Evolutionary conservation across 1,140 invertebrate genomes (phyloP).

Genomic region (Trichomalopsis sarcophagae): DNA sequence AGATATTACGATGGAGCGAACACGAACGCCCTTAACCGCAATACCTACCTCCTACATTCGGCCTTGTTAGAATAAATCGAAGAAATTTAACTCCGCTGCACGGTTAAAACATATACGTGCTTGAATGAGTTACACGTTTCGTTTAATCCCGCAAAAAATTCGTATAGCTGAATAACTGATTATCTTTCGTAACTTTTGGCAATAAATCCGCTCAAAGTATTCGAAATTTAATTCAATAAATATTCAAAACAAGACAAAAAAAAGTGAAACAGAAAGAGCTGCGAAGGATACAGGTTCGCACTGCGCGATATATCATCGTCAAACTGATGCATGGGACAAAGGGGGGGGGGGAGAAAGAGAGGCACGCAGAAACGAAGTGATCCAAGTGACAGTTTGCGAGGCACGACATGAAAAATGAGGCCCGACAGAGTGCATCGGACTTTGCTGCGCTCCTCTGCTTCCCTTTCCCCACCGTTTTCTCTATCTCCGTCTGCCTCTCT

Average conservation of each 20-base stretch:
- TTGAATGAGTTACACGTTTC: background rate
- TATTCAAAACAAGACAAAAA: background rate
- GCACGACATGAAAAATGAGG: slow-evolving; percentile 56
- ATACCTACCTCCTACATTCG: background rate
- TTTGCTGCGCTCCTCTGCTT: background rate
- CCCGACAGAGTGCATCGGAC: slow-evolving; percentile 45
- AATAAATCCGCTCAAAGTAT: background rate
- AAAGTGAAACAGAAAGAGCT: background rate
- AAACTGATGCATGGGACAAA: slow-evolving; percentile 51
- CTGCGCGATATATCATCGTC: slow-evolving; percentile 59
- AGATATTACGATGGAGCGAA: background rate
- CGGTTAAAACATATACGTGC: background rate
- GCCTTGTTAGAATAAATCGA: slow-evolving; percentile 26
- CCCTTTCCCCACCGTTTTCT: background rate
- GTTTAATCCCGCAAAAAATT: background rate
- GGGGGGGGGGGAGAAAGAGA: background rate
- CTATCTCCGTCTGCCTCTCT: background rate
- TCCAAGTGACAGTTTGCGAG: slow-evolving; percentile 54
- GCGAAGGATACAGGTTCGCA: background rate
- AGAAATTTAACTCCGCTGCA: background rate
- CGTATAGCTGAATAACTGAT: background rate
- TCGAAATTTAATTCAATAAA: background rate
- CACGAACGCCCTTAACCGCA: background rate
- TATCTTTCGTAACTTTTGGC: too few species aligned
- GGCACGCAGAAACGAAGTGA: slow-evolving; percentile 53